Conservation (phyloP, 2,888 invertebrate genomes). For the Malthinus seriepunctatus region DNA sequence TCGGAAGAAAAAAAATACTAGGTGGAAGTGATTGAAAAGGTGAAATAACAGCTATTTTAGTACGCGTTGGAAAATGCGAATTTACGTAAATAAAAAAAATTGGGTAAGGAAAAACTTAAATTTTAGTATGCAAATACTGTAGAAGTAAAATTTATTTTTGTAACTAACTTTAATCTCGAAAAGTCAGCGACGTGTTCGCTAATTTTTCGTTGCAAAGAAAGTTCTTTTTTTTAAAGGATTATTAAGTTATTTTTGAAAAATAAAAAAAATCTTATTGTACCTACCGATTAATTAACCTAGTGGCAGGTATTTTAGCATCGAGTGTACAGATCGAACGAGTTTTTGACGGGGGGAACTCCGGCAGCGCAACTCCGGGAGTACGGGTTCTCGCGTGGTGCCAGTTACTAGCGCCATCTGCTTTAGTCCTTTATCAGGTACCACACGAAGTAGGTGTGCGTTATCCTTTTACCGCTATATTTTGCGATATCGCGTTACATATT, state of each 20-base stretch:
- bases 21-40: no score
- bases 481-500: slow-evolving; percentile 22
- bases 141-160: no score
- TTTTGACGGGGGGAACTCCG: slow-evolving; percentile 28
- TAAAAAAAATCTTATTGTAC: neutral
- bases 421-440: slow-evolving; percentile 40
- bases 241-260: slow-evolving; percentile 8
- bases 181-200: no score
- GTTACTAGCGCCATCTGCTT: slow-evolving; percentile 43
- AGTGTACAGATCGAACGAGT: slow-evolving; percentile 39
- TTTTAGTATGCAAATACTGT: no score
- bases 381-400: slow-evolving; percentile 39
- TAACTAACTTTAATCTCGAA: no score
- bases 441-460: slow-evolving; percentile 39
- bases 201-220: neutral
- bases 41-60: no score
- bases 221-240: neutral
- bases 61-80: no score
- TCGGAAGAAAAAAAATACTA: no score
- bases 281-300: slow-evolving; percentile 17
- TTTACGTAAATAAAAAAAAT: no score
- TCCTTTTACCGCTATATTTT: slow-evolving; percentile 29
- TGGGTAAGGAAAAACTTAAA: no score
- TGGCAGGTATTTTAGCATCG: slow-evolving; percentile 32
- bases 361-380: slow-evolving; percentile 41